Percentiles rank a stretch among this genome's conserved stretches.
phyloP scores from a whole-genome alignment of 2,797 vertebrate species.

The Sternarchorhynchus goeldii region DNA sequence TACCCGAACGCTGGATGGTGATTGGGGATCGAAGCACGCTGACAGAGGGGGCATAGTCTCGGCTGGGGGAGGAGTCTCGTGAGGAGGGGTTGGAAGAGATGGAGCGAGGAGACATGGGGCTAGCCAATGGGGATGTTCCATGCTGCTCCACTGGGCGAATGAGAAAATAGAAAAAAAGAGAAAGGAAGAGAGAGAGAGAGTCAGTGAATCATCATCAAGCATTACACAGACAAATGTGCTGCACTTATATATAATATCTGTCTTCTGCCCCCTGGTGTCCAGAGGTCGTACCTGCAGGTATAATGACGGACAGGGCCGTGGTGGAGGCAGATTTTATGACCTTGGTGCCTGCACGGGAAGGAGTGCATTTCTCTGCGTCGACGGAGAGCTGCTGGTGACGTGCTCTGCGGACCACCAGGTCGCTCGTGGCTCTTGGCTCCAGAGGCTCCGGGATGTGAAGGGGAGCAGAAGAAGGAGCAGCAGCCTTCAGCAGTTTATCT shows the following conservation, averaged over 20 bases:
- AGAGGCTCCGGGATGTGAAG: conserved; percentile 56
- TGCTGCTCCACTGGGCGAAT: conserved; percentile 84
- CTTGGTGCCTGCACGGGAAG: conserved; percentile 79
- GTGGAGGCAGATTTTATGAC: conserved; percentile 92
- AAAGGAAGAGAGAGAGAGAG: neutral
- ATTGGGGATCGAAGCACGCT: conserved; percentile 84
- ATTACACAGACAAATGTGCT: too few relatives aligned
- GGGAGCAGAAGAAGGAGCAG: conserved; percentile 57
- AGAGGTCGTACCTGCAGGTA: conserved; percentile 80
- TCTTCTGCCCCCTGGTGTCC: neutral
- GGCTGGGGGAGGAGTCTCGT: conserved; percentile 87
- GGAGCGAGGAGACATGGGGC: conserved; percentile 90
- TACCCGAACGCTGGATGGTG: conserved; percentile 88
- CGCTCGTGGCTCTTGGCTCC: conserved; percentile 78
- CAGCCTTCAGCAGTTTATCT: conserved; percentile 71
- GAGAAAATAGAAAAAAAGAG: neutral
- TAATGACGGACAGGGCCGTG: conserved; percentile 89
- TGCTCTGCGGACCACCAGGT: conserved; percentile 83
- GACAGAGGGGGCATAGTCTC: conserved; percentile 85
- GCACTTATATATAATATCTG: neutral
- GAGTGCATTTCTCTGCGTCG: conserved; percentile 76
- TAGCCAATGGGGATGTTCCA: conserved; percentile 83
- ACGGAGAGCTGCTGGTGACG: conserved; percentile 84
- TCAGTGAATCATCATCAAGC: neutral
- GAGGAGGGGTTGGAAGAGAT: conserved; percentile 89